Conservation (phyloP, 1,140 invertebrate genomes). For the Ceratosolen solmsi region DNA sequence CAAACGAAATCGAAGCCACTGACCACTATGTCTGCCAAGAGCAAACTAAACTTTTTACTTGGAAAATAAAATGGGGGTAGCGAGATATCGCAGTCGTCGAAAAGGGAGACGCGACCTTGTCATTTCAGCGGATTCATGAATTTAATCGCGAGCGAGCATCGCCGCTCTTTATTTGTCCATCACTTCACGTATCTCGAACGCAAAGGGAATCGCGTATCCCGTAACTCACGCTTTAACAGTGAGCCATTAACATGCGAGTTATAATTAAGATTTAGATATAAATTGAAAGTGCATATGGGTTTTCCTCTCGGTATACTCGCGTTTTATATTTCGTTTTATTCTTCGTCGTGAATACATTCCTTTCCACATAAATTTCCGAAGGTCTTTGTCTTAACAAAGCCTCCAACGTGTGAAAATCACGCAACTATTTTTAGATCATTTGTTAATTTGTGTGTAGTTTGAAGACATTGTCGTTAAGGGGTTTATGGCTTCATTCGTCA, state of each 20-base stretch:
- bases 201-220: not conserved
- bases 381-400: conserved; percentile 14
- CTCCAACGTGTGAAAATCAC: not conserved
- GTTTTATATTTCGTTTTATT: conserved; percentile 6
- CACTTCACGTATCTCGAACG: not conserved
- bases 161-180: conserved; percentile 37
- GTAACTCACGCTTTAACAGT: not conserved
- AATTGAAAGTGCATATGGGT: conserved; percentile 17
- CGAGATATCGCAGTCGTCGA: not conserved
- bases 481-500: not conserved
- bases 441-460: not conserved
- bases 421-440: conserved; percentile 10
- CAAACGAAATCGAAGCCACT: too few relatives aligned
- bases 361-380: conserved; percentile 31
- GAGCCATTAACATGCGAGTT: conserved; percentile 28
- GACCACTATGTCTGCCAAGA: too few relatives aligned
- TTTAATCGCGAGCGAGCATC: conserved; percentile 39
- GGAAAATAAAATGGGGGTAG: not conserved
- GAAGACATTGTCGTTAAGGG: not conserved
- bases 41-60: too few relatives aligned
- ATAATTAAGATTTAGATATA: conserved; percentile 50
- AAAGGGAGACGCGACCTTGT: conserved; percentile 27
- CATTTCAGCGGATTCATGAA: conserved; percentile 48
- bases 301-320: not conserved
- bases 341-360: conserved; percentile 7